phyloP scores from a whole-genome alignment of 2,888 invertebrate genomes.

The Caenorhabditis uteleia region DNA sequence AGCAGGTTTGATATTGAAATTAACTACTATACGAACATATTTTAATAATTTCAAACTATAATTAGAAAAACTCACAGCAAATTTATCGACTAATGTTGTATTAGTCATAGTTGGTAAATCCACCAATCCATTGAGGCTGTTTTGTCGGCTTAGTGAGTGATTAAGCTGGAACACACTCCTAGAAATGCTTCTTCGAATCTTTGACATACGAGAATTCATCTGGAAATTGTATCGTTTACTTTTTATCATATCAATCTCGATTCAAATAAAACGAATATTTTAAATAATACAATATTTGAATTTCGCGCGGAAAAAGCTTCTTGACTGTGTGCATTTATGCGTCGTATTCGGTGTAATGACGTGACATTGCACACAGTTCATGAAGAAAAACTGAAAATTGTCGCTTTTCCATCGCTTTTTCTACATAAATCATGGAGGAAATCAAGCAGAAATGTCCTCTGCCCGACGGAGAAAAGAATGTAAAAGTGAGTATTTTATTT shows the following conservation, averaged over 20 bases:
- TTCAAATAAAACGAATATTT: not conserved
- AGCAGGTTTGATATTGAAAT: too few relatives aligned
- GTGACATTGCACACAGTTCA: not conserved
- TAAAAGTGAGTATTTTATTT: too few relatives aligned
- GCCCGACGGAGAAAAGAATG: too few relatives aligned
- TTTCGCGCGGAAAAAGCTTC: too few relatives aligned
- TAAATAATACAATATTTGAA: not conserved
- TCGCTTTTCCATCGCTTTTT: not conserved
- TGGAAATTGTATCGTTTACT: not conserved
- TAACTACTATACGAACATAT: too few relatives aligned
- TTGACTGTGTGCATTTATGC: constrained; percentile 1
- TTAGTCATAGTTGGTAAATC: constrained; percentile 44
- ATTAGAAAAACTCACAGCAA: constrained; percentile 38
- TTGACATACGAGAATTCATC: constrained; percentile 53
- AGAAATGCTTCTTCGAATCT: constrained; percentile 49
- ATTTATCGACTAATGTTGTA: constrained; percentile 44
- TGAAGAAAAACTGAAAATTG: not conserved
- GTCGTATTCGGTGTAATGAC: not conserved
- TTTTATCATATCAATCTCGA: too few relatives aligned
- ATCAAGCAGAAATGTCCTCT: not conserved
- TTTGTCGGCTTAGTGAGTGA: constrained; percentile 38
- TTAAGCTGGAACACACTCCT: constrained; percentile 51
- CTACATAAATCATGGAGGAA: not conserved
- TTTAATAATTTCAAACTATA: too few relatives aligned
- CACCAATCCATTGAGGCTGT: constrained; percentile 45